Conservation (phyloP, 2,797 vertebrate genomes). For the Pangasius djambal region DNA sequence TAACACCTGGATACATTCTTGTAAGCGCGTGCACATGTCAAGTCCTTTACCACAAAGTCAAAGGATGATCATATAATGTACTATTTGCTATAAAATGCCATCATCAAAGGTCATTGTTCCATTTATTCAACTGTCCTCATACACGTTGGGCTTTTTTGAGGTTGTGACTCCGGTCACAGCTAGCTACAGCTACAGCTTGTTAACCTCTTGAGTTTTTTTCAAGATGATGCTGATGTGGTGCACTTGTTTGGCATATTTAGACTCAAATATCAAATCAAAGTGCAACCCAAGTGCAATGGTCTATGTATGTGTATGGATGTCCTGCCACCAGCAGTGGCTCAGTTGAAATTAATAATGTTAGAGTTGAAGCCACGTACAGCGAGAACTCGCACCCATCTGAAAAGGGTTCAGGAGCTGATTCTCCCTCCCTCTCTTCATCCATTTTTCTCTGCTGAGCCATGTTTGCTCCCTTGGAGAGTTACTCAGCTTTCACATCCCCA, state of each 20-base stretch:
- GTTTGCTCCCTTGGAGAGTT: conserved; percentile 18
- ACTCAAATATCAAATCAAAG: not conserved
- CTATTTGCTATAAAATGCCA: not conserved
- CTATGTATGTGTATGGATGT: not conserved
- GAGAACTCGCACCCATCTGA: not conserved
- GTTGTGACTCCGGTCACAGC: not conserved
- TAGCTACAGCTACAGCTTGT: not conserved
- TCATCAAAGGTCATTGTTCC: not conserved
- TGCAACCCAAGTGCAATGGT: not conserved
- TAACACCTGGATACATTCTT: not conserved
- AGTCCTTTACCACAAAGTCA: not conserved
- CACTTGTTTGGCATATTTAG: not conserved
- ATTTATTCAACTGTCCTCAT: not conserved
- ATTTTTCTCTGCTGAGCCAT: conserved; percentile 1
- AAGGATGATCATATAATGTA: not conserved
- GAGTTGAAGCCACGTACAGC: not conserved
- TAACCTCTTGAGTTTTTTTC: not conserved
- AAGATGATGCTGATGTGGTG: not conserved
- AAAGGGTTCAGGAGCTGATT: not conserved
- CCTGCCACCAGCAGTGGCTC: not conserved
- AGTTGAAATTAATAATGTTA: not conserved
- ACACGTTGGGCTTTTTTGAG: not conserved
- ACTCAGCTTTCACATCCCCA: conserved; percentile 8
- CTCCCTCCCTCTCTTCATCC: not conserved
- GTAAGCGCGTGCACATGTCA: not conserved